Conservation (phyloP, 2,797 vertebrate species). For the Gastrophryne carolinensis region DNA sequence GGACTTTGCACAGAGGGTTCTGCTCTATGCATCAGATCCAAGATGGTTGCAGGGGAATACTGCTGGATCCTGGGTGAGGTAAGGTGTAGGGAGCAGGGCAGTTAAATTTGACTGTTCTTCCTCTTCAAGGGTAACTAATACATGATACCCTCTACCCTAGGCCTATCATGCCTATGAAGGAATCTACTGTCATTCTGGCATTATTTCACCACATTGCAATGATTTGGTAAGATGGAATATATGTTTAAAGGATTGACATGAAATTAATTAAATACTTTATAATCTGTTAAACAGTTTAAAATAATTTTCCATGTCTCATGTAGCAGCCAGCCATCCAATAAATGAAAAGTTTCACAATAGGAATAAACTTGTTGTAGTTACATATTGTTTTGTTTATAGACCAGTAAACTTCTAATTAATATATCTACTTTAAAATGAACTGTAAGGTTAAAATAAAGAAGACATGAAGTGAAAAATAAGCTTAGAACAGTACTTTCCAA, state of each 20-base stretch:
- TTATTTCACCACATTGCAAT: no score
- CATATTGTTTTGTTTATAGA: constrained; percentile 19
- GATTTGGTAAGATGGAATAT: no score
- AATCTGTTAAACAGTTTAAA: neutral
- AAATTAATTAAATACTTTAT: neutral
- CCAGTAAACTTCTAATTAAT: constrained; percentile 40
- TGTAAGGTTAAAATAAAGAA: constrained; percentile 2
- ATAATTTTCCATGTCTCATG: constrained; percentile 36
- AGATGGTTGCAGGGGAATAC: no score
- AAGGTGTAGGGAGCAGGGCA: no score
- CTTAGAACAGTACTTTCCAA: constrained; percentile 31
- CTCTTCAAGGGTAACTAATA: no score
- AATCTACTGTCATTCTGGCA: no score
- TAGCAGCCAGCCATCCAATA: constrained; percentile 8
- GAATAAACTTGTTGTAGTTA: constrained; percentile 17
- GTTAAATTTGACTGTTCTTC: no score
- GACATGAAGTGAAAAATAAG: constrained; percentile 38
- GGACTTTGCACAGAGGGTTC: no score
- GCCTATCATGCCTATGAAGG: no score
- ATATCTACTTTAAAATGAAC: constrained; percentile 40
- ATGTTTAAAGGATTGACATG: neutral
- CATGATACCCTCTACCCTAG: no score
- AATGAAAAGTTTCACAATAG: constrained; percentile 30
- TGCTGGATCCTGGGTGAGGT: no score
- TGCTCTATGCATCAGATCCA: no score